Evolutionary conservation across 2,888 invertebrate genomes (phyloP).

Genomic region (Strigamia transsilvanica): DNA sequence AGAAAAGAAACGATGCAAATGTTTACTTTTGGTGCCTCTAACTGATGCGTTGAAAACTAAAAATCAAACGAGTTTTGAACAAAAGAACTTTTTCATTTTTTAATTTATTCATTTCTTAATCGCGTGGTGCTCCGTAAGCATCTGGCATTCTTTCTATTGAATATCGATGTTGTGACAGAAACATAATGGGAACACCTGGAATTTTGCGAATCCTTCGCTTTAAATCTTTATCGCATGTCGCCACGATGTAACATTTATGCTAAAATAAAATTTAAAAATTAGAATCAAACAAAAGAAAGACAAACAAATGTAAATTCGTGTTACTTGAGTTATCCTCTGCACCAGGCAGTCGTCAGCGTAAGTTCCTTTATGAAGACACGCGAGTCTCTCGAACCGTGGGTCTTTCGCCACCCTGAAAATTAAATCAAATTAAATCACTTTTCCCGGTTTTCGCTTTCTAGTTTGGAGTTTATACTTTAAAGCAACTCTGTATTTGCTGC

Average conservation of each 20-base stretch:
- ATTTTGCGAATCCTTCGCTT: constrained; percentile 95
- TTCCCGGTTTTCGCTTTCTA: not conserved
- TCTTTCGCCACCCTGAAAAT: constrained; percentile 84
- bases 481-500: constrained; percentile 93
- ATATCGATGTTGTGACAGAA: constrained; percentile 84
- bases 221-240: constrained; percentile 97
- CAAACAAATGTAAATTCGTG: not conserved
- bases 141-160: constrained; percentile 92
- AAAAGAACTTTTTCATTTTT: too few species aligned
- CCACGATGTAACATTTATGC: constrained; percentile 99
- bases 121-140: constrained; percentile 88
- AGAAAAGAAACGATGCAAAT: too few species aligned
- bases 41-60: too few species aligned
- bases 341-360: constrained; percentile 99
- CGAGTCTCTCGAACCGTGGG: constrained; percentile 88
- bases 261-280: constrained; percentile 64
- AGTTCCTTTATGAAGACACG: constrained; percentile 95
- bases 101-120: too few species aligned
- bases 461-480: constrained; percentile 68
- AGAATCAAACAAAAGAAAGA: too few species aligned
- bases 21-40: too few species aligned
- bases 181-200: constrained; percentile 99
- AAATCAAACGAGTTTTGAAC: too few species aligned
- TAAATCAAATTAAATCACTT: too few species aligned
- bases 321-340: constrained; percentile 85